These are phyloP conservation scores for Limonius californicus DNA, from an alignment of 1,140 invertebrate genomes.

Conservation along the genomic window DNA sequence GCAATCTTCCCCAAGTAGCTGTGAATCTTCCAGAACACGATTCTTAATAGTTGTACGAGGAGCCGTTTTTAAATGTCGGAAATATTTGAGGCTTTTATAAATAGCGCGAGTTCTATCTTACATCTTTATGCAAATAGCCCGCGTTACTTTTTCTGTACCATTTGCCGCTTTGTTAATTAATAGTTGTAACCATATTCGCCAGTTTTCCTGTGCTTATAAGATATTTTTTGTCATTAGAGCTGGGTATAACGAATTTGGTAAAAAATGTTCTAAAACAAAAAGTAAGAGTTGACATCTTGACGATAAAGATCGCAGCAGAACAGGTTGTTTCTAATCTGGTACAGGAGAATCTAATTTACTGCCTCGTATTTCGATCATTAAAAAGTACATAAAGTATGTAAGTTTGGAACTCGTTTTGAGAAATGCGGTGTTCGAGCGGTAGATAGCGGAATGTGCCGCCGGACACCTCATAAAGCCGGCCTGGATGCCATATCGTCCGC, in stretches of 20 bases:
- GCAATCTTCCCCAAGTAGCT: too few species aligned
- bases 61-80: background rate
- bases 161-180: background rate
- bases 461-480: conserved; percentile 21
- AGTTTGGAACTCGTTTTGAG: conserved; percentile 24
- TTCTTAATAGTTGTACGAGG: background rate
- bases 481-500: conserved; percentile 9
- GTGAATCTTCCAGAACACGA: too few species aligned
- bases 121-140: conserved; percentile 3
- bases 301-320: conserved; percentile 17
- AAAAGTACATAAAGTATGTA: conserved; percentile 24
- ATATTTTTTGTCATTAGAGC: background rate
- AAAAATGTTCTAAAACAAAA: background rate
- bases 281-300: conserved; percentile 20
- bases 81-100: conserved; percentile 5
- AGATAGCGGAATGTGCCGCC: conserved; percentile 26
- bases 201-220: too few species aligned
- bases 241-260: conserved; percentile 5
- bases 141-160: background rate
- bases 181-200: background rate
- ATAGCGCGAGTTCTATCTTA: background rate
- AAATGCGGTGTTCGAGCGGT: conserved; percentile 22
- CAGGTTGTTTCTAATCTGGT: conserved; percentile 29
- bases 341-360: conserved; percentile 36
- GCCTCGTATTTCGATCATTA: conserved; percentile 18